Conservation (phyloP, 2,888 invertebrate species). For the Malacosoma neustria region DNA sequence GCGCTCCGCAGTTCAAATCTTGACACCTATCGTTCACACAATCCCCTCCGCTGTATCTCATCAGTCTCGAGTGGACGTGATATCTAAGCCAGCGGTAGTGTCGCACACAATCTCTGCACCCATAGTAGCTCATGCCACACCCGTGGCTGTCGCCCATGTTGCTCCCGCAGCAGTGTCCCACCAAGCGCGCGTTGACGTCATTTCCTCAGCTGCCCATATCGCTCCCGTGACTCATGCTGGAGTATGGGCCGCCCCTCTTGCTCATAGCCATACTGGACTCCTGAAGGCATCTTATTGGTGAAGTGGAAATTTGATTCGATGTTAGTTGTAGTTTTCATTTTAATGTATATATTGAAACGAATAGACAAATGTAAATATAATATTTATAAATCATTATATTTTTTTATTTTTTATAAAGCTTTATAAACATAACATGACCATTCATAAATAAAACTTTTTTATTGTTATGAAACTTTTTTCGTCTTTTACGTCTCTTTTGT, state of each 20-base stretch:
- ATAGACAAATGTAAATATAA: conserved; percentile 49
- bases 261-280: conserved; percentile 26
- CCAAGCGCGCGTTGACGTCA: conserved; percentile 47
- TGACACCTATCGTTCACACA: conserved; percentile 27
- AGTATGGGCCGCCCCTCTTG: conserved; percentile 35
- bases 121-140: conserved; percentile 16
- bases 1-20: conserved; percentile 32
- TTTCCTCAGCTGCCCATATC: conserved; percentile 25
- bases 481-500: neutral
- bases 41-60: conserved; percentile 58
- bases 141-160: conserved; percentile 18
- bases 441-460: neutral
- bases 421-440: neutral
- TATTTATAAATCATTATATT: conserved; percentile 21
- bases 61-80: conserved; percentile 55
- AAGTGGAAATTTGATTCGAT: conserved; percentile 38
- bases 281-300: conserved; percentile 36
- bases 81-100: conserved; percentile 30
- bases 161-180: conserved; percentile 35
- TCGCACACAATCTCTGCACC: conserved; percentile 23
- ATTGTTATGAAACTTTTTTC: too few relatives aligned
- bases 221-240: conserved; percentile 43
- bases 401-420: conserved; percentile 9
- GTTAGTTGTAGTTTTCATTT: conserved; percentile 57
- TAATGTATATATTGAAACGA: conserved; percentile 45